Evolutionary conservation across 2,113 vertebrate species (phyloP).

Genomic region (Pagrus major): DNA sequence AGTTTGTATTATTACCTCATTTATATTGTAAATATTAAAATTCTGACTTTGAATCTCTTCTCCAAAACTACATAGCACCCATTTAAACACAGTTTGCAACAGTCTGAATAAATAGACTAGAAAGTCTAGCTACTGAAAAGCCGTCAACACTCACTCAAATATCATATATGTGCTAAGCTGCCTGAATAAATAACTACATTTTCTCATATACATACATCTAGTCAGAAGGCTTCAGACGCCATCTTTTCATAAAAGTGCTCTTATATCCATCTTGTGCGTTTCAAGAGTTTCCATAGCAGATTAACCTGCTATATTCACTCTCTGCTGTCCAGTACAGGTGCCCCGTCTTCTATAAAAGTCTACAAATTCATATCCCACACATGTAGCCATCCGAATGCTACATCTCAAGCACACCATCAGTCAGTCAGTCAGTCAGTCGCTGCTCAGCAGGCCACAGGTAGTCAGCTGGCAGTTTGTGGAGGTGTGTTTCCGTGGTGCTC

Average conservation of each 20-base stretch:
- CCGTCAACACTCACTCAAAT: conserved; percentile 27
- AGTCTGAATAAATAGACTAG: neutral
- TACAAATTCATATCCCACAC: conserved; percentile 17
- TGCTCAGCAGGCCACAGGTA: conserved; percentile 11
- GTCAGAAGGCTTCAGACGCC: conserved; percentile 19
- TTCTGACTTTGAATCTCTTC: too few relatives aligned
- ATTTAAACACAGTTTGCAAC: neutral
- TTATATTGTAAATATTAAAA: too few relatives aligned
- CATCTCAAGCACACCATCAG: conserved; percentile 25
- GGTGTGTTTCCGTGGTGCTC: conserved; percentile 80
- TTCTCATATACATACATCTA: conserved; percentile 53
- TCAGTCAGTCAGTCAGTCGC: conserved; percentile 26
- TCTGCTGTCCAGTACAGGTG: conserved; percentile 31
- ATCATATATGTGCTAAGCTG: conserved; percentile 62
- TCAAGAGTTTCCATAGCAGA: conserved; percentile 50
- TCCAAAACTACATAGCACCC: too few relatives aligned
- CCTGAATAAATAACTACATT: conserved; percentile 61
- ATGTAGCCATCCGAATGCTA: conserved; percentile 28
- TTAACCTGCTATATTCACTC: neutral
- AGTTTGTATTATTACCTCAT: too few relatives aligned
- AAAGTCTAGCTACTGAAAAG: conserved; percentile 9
- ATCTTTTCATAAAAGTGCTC: conserved; percentile 58
- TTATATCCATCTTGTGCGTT: conserved; percentile 57
- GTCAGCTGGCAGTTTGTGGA: conserved; percentile 57
- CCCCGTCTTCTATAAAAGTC: conserved; percentile 34